Percentiles rank a stretch among this genome's conserved stretches.
phyloP scores from a whole-genome alignment of 2,797 vertebrate species.

The Sphaeramia orbicularis region DNA sequence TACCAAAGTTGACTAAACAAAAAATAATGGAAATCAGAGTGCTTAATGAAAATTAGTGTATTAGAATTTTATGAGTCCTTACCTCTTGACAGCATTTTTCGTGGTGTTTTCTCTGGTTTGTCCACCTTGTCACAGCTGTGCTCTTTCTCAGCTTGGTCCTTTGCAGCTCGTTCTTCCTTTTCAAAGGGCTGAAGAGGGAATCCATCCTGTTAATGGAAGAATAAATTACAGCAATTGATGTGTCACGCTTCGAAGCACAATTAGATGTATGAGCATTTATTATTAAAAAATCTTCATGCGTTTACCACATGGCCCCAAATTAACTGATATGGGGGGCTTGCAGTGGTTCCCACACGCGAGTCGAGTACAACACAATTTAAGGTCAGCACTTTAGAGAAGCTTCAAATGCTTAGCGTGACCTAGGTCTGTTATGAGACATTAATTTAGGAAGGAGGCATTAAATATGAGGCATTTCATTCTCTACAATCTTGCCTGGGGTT shows the following conservation, averaged over 20 bases:
- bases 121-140: slow-evolving; percentile 66
- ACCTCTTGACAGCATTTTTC: slow-evolving; percentile 79
- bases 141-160: slow-evolving; percentile 72
- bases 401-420: slow-evolving; percentile 13
- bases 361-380: not conserved
- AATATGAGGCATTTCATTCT: slow-evolving; percentile 47
- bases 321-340: not conserved
- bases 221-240: not conserved
- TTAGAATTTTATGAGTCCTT: slow-evolving; percentile 13
- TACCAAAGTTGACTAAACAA: not conserved
- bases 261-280: not conserved
- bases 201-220: slow-evolving; percentile 63
- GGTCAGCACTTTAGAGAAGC: slow-evolving; percentile 25
- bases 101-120: slow-evolving; percentile 65
- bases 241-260: not conserved
- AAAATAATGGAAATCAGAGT: not conserved
- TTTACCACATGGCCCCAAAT: not conserved
- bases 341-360: not conserved
- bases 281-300: not conserved
- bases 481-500: slow-evolving; percentile 47
- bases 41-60: not conserved
- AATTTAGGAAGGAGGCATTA: slow-evolving; percentile 44
- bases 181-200: slow-evolving; percentile 65
- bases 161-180: slow-evolving; percentile 65
- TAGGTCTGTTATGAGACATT: slow-evolving; percentile 16